These are phyloP conservation scores for Ceratina australensis DNA, from an alignment of 1,140 invertebrate species.

Conservation along the genomic window DNA sequence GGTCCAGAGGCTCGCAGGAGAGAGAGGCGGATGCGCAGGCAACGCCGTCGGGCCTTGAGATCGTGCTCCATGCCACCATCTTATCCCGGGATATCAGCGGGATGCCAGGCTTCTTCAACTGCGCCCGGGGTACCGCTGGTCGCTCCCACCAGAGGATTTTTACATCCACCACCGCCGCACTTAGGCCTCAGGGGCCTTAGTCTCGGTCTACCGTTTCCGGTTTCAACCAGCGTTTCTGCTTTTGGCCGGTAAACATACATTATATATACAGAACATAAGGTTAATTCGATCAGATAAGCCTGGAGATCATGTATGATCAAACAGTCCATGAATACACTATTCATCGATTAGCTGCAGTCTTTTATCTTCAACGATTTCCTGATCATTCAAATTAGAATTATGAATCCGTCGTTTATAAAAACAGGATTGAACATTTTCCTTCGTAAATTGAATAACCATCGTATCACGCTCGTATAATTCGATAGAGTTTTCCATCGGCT, in stretches of 20 bases:
- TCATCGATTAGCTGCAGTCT: no score
- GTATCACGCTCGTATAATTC: no score
- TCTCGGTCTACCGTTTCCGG: conserved; percentile 77
- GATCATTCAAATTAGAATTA: no score
- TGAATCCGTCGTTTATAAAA: no score
- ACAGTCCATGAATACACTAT: no score
- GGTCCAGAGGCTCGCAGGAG: conserved; percentile 64
- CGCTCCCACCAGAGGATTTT: conserved; percentile 68
- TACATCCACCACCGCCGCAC: conserved; percentile 76
- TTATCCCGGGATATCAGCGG: conserved; percentile 63
- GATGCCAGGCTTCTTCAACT: conserved; percentile 43
- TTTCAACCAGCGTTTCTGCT: conserved; percentile 76
- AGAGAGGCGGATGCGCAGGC: conserved; percentile 71
- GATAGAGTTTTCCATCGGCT: no score
- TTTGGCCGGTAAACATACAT: conserved; percentile 73
- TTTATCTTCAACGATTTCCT: background rate
- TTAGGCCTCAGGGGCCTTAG: conserved; percentile 76
- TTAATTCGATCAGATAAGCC: background rate
- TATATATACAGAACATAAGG: background rate
- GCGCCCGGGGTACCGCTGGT: conserved; percentile 68
- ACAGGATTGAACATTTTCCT: no score
- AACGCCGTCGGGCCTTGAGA: conserved; percentile 65
- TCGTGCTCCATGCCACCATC: conserved; percentile 73
- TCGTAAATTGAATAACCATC: no score
- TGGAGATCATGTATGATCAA: no score